Evolutionary conservation across 1,140 invertebrate species (phyloP), one percentile per base, ranked within the genome.

Genomic region (Dreissena rostriformis): DNA sequence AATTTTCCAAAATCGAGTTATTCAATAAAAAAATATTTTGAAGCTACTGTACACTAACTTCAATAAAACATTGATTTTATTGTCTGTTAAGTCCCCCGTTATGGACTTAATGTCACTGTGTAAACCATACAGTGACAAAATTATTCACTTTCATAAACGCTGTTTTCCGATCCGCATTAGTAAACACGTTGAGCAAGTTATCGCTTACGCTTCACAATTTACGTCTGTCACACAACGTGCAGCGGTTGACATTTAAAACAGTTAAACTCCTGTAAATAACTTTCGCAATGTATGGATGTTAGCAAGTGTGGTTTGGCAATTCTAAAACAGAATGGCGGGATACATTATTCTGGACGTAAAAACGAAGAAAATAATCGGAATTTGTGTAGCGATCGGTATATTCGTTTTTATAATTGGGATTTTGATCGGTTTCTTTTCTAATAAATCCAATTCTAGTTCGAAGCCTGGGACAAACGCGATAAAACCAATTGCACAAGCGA

Each of bases 301-400:
- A n/a, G n/a, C n/a, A n/a, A n/a, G n/a, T n/a, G n/a, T n/a, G n/a
- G n/a, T n/a, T n/a, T 24, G 2, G 19, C 2, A 4, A n/a, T 19
- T 2, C 19, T 63, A 11, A 63, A 2, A n/a, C 19, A 19, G 6
- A n/a, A 82, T 82, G 79, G 49, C 71, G 12, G 24, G 80, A 53
- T 82, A 82, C 39, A 82, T 82, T 12, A 12, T 82, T 19, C 68
- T 82, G 14, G 80, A 82, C 49, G 52, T 73, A 26, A 67, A 82
- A 51, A 82, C 71, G 7, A 82, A 67, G 71, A 82, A 67, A 73
- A 72, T 72, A 4, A 22, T 82, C 1, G 39, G 55, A 17, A 65
- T 72, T 28, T 65, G 80, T 74, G 11, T 70, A 17, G 80, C 22
- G 1, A 29, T 74, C 6, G 24, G 17, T 15, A 15, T 82, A 7